phyloP scores from a whole-genome alignment of 1,140 invertebrate genomes.

The Hermetia illucens region DNA sequence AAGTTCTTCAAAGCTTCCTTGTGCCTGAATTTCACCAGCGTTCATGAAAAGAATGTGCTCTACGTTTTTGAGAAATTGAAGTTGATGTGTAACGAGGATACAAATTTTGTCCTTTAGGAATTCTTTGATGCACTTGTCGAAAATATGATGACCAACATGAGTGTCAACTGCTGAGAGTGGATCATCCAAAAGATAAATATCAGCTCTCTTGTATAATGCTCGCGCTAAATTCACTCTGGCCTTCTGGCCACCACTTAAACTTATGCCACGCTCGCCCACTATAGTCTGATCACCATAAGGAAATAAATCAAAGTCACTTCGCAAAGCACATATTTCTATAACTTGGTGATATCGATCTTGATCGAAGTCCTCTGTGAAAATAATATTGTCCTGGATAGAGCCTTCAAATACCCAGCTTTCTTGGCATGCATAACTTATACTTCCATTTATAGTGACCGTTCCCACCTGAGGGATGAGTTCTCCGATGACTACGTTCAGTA shows the following conservation, averaged over 20 bases:
- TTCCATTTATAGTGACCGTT: conserved; percentile 41
- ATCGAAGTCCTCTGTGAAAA: conserved; percentile 51
- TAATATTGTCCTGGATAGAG: conserved; percentile 54
- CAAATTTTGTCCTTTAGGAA: conserved; percentile 50
- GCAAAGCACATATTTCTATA: conserved; percentile 36
- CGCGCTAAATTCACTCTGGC: conserved; percentile 46
- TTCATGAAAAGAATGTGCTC: conserved; percentile 45
- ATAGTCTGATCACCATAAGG: conserved; percentile 49
- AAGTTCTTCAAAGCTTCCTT: conserved; percentile 16
- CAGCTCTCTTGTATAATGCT: conserved; percentile 32
- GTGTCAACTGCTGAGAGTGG: conserved; percentile 63
- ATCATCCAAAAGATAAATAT: conserved; percentile 60
- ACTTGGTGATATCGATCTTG: conserved; percentile 39
- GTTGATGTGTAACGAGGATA: conserved; percentile 68
- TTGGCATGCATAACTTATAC: conserved; percentile 56
- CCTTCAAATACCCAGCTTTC: conserved; percentile 48
- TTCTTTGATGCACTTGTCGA: conserved; percentile 40
- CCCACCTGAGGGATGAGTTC: conserved; percentile 49
- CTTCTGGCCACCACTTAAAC: conserved; percentile 55
- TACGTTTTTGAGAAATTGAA: conserved; percentile 63
- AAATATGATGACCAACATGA: conserved; percentile 58
- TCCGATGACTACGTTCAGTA: conserved; percentile 48
- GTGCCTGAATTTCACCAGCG: conserved; percentile 31
- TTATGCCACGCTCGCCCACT: conserved; percentile 60
- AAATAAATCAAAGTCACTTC: conserved; percentile 39